Base-by-base conservation (phyloP, 2,888 invertebrate species). In the Myopa tessellatipennis region DNA sequence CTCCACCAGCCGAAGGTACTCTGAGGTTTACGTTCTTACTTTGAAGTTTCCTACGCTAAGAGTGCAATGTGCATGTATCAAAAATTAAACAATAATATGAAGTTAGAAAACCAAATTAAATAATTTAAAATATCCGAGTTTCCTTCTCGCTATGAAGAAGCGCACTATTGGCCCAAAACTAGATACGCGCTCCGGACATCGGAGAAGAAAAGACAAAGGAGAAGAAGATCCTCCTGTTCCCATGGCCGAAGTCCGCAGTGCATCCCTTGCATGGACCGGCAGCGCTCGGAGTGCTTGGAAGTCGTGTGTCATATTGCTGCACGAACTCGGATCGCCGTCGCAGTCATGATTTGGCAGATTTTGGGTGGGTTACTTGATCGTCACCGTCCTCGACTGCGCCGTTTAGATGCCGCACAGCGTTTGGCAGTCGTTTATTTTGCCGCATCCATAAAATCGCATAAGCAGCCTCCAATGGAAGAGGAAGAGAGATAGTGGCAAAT, bases 271-370 rank as follows among this genome's bases (percentile, higher is more conserved):
- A 16, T 58, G 40, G 4, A 16, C 34, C 1, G 18, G 6, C 14
- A 16, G 68, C 26, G 34, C 75, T 69, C 69, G 40, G 40, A 36
- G 67, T 36, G 74, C 18, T 38, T 10, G 55, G 36, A 60, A 75
- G 68, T 75, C 75, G 75, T 75, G 75, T 75, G 75, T 75, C 75
- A 69, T 75, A 75, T 60, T 26, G 75, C 58, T 69, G 75, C 75
- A 75, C 75, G 75, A 75, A 68, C 60, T 60, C 18, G 60, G 40
- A 60, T 58, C 45, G 45, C 38, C 67, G 26, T 36, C 55, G 67
- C 38, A 67, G 16, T 55, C 36, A 52, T 36, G 74, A 61, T 68
- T 67, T 38, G 55, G 55, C 36, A 55, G 74, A 40, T 69, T 74
- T 69, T 68, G 69, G 75, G 75, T 75, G 75, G 75, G 75, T 75